Conservation (phyloP, 2,113 vertebrate species). For the Trochalopteron elliotii region DNA sequence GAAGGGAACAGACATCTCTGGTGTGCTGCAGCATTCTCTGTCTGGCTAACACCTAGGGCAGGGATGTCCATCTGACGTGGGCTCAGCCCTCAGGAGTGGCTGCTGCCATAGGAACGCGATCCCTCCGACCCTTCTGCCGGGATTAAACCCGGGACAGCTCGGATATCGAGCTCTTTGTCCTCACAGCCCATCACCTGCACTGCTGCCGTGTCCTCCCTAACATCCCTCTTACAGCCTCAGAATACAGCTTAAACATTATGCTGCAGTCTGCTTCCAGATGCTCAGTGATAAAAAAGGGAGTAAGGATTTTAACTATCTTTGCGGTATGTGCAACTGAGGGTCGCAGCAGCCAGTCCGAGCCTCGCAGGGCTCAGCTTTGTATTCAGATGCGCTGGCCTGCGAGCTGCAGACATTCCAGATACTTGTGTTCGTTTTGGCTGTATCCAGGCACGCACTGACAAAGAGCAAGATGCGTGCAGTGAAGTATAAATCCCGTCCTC, state of each 20-base stretch:
- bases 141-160: neutral
- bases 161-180: neutral
- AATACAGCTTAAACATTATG: neutral
- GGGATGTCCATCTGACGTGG: neutral
- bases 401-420: slow-evolving; percentile 62
- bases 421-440: slow-evolving; percentile 52
- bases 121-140: neutral
- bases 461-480: slow-evolving; percentile 65
- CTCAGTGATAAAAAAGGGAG: neutral
- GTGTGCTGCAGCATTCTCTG: neutral
- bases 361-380: slow-evolving; percentile 37
- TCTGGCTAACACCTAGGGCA: neutral
- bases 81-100: neutral
- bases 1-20: neutral
- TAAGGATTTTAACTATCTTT: neutral
- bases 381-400: slow-evolving; percentile 34
- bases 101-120: slow-evolving; percentile 25
- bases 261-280: neutral
- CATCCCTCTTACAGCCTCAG: neutral
- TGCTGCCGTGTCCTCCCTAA: neutral
- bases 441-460: slow-evolving; percentile 63
- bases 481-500: slow-evolving; percentile 64
- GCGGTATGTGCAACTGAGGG: neutral
- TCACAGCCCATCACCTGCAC: neutral
- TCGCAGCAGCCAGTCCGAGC: neutral